Evolutionary conservation across 2,113 vertebrate species (phyloP), one percentile per base, ranked within the genome.

Genomic region (Eonycteris spelaea): DNA sequence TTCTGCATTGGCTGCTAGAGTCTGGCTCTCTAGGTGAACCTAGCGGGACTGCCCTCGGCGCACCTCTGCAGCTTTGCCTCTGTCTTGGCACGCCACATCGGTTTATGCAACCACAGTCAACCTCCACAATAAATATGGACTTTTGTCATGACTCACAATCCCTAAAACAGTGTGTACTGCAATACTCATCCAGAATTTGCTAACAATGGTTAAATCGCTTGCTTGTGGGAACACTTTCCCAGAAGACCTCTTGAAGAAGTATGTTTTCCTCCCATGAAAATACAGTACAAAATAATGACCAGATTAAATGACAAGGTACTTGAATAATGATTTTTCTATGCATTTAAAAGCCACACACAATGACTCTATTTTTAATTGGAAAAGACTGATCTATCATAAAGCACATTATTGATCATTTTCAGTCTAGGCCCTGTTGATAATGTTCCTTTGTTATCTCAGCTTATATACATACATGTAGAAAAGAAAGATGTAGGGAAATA

Each of bases 231-330:
- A 93, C 13, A 53, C 28, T 48, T 26, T 75, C 19, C 24, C 24
- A 53, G 45, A 59, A 43, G 33, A 83, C 43, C 70, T 57, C 8
- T n/a, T 45, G 6, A 90, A 53, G 21, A 90, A 86, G 40, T 53
- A 43, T 51, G 38, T 26, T 53, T 88, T n/a, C 24, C 22, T 26
- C 68, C 35, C 28, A 48, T 28, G 51, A 71, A 90, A 80, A 43
- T 33, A 91, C 40, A 86, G 24, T 67, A 61, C 15, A 78, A 77
- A 75, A 90, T 38, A 57, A 73, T 67, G 55, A 75, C 35, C 28
- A 90, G 16, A 59, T 65, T 80, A 90, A 78, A 92, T 90, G 73
- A 30, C 59, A 89, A 57, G 13, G 28, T 22, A 21, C 30, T 40
- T 67, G 22, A 83, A 73, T 84, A 67, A 77, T 21, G 7, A 68